Base-by-base conservation (phyloP, 2,113 vertebrate genomes). In the Albula goreensis region DNA sequence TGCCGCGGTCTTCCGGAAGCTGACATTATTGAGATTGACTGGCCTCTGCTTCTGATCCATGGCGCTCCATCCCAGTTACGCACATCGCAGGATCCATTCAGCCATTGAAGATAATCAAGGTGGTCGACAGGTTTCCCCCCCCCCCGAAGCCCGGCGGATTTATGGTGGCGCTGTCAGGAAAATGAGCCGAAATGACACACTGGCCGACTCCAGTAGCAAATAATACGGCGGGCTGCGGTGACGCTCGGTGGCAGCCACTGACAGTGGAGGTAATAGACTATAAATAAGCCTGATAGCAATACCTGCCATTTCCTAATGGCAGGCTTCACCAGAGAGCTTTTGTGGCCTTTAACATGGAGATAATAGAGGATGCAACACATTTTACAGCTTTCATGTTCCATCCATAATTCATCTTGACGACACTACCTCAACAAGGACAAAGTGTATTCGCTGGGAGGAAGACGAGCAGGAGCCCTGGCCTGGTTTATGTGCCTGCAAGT, bases 251-350 rank as follows among this genome's bases (percentile, higher is more conserved):
- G 97, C 97, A 97, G 98, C 98, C 97, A 97, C 98, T 99, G 98
- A 98, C 98, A 97, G 98, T 96, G 97, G 97, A 98, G 98, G 98
- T 99, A 99, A 99, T 99, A 99, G 98, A 97, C 98, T 99, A 99
- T 99, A 99, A 99, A 99, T 96, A 98, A 99, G 96, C 96, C 97
- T 98, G 97, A 98, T 99, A 99, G 98, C 97, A 97, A 99, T 99
- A 99, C 98, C 98, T 99, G 98, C 99, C 98, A 99, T 98, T 99
- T 98, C 97, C 99, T 99, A 99, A 99, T 99, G 98, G 98, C 97
- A 98, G 98, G 98, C 98, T 99, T 99, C 98, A 99, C 98, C 97
- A 97, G 98, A 99, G 98, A 99, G 98, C 98, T 99, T 99, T 99
- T 98, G 97, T 99, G 98, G 98, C 98, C 98, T 99, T 99, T 99